Evolutionary conservation across 2,888 invertebrate genomes (phyloP).

Genomic region (Atrina japonica): DNA sequence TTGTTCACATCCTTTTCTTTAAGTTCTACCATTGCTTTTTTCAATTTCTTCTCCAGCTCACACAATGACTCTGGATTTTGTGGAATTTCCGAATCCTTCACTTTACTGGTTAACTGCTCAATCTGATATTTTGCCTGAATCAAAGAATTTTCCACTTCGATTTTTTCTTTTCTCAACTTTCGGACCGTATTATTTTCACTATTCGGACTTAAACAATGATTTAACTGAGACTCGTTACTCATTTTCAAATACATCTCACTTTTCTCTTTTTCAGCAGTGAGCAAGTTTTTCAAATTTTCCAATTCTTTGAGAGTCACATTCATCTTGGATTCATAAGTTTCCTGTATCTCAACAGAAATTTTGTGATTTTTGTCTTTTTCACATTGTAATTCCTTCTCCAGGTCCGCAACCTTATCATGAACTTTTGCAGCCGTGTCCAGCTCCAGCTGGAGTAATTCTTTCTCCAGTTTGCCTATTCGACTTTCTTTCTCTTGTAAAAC

Average conservation of each 20-base stretch:
- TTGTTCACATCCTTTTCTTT: slow-evolving; percentile 42
- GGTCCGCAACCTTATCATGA: slow-evolving; percentile 4
- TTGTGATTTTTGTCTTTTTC: slow-evolving; percentile 25
- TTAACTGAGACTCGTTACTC: too few relatives aligned
- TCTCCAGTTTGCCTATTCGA: slow-evolving; percentile 8
- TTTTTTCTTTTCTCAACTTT: slow-evolving; percentile 45
- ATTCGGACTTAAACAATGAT: neutral
- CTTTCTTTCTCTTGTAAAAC: slow-evolving; percentile 8
- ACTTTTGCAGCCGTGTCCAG: neutral
- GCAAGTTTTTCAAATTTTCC: slow-evolving; percentile 35
- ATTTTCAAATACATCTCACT: too few relatives aligned
- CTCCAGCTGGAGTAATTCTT: neutral
- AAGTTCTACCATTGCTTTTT: slow-evolving; percentile 42
- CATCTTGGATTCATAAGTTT: too few relatives aligned
- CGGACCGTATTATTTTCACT: slow-evolving; percentile 13
- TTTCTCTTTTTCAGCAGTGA: slow-evolving; percentile 26
- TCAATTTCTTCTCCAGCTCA: slow-evolving; percentile 49
- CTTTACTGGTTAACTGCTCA: slow-evolving; percentile 45
- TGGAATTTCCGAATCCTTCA: slow-evolving; percentile 34
- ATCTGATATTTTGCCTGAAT: slow-evolving; percentile 56
- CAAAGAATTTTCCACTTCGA: slow-evolving; percentile 57
- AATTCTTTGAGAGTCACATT: neutral
- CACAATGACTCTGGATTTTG: slow-evolving; percentile 13
- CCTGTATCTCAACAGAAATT: too few relatives aligned
- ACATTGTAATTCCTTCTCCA: slow-evolving; percentile 16